Base-by-base conservation (phyloP, 2,888 invertebrate species). In the Pristionchus mayeri region DNA sequence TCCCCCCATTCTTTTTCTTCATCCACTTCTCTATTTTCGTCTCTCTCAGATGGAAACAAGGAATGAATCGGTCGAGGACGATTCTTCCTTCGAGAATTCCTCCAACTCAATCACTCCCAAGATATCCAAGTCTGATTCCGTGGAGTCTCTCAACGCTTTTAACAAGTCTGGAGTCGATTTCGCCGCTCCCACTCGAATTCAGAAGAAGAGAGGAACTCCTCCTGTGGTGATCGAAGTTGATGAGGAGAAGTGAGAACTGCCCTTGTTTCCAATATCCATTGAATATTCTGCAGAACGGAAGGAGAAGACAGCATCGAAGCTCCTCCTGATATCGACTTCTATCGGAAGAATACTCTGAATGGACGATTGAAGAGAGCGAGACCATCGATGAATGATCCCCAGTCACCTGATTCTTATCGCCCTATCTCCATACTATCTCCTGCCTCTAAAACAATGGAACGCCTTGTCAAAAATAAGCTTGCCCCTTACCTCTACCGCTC, bases 321-420 rank as follows among this genome's bases (percentile, higher is more conserved):
- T 6, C 52, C 52, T 52, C 79, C 79, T 4, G 79, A 79, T 54
- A 79, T 79, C 18, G 79, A 79, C 18, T 52, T 52, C n/a, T 79
- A 79, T 40, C 76, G 76, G n/a, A 76, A 48, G 76, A 67, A 67
- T 34, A 76, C 40, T 24, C 6, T 21, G 34, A 27, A 27, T 48
- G 40, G 76, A 48, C 21, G 34, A 24, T 40, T 76, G 24, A 48
- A 24, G 27, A 7, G 52, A 52, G 21, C 30, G 18, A 79, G 79
- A 30, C 54, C 79, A n/a, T 52, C 79, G 21, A 79, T 79, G 3
- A 30, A 50, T 40, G 79, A 50, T 30, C 79, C n/a, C n/a, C n/a
- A n/a, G n/a, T n/a, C n/a, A n/a, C n/a, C n/a, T n/a, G n/a, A n/a
- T n/a, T n/a, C n/a, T n/a, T n/a, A n/a, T n/a, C n/a, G n/a, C n/a